Conservation (phyloP, 2,113 vertebrate species). For the Hirundichthys speculiger region DNA sequence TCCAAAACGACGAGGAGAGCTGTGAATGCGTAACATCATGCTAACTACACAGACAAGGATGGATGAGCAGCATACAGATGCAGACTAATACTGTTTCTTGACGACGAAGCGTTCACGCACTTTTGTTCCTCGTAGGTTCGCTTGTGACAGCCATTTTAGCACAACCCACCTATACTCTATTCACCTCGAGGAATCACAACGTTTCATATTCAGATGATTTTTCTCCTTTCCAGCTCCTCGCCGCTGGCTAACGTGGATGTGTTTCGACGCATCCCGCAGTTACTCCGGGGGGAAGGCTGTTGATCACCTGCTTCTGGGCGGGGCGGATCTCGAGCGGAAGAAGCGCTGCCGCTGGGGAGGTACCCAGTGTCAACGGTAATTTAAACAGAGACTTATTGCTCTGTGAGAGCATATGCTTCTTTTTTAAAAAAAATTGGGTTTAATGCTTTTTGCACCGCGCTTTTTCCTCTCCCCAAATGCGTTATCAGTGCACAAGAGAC, state of each 20-base stretch:
- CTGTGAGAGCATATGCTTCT: neutral
- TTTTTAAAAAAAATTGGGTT: conserved; percentile 24
- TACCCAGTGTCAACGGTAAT: conserved; percentile 2
- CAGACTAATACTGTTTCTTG: neutral
- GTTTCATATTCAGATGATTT: conserved; percentile 40
- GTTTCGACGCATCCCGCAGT: conserved; percentile 40
- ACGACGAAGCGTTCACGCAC: neutral
- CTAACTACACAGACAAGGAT: neutral
- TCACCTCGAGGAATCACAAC: conserved; percentile 47
- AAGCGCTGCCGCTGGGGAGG: neutral
- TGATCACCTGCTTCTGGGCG: conserved; percentile 36
- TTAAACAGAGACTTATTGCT: conserved; percentile 55
- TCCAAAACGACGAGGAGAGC: neutral
- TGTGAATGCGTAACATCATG: conserved; percentile 13
- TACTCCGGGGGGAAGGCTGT: conserved; percentile 18
- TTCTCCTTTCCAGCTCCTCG: neutral
- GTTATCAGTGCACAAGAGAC: rapidly evolving
- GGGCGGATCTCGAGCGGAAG: neutral
- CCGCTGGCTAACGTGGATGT: conserved; percentile 12
- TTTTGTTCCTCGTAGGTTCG: neutral
- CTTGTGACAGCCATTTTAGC: conserved; percentile 13
- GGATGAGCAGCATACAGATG: too few species aligned
- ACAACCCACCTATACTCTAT: neutral
- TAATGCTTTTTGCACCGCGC: neutral
- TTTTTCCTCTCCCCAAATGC: neutral